Percentiles rank a stretch among this genome's conserved stretches.
These are phyloP conservation scores for Nyctibius grandis DNA, from an alignment of 2,797 vertebrate genomes.

Conservation along the genomic window DNA sequence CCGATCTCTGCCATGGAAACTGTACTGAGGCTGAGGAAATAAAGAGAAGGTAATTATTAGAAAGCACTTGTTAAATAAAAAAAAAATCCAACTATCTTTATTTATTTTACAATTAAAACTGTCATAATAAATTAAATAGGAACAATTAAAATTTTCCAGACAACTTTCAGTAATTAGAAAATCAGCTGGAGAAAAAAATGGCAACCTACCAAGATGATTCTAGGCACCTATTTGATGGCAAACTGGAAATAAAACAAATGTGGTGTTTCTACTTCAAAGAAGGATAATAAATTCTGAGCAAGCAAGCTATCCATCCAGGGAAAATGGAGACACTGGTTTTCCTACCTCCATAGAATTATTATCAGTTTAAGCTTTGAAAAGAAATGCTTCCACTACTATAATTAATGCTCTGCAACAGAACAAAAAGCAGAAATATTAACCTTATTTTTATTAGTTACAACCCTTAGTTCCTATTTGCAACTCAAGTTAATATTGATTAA, in stretches of 20 bases:
- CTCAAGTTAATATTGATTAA: background rate
- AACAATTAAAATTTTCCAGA: background rate
- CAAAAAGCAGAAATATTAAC: background rate
- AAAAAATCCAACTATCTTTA: background rate
- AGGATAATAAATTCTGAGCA: background rate
- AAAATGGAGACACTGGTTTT: background rate
- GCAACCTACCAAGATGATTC: background rate
- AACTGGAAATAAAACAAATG: slow-evolving; percentile 12
- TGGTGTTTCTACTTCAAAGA: background rate
- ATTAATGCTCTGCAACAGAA: background rate
- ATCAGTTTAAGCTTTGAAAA: background rate
- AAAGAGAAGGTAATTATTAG: slow-evolving; percentile 45
- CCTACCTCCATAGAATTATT: background rate
- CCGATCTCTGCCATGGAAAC: slow-evolving; percentile 95
- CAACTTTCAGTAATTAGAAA: slow-evolving; percentile 35
- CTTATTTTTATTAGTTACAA: background rate
- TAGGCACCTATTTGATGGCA: background rate
- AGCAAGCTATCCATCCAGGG: background rate
- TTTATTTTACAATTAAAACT: slow-evolving; percentile 30
- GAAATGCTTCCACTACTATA: background rate
- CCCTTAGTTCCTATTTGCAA: background rate
- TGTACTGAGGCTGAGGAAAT: slow-evolving; percentile 89
- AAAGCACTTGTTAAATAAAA: background rate
- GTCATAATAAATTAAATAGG: background rate
- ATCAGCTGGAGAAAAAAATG: background rate